These are phyloP conservation scores for Nomia melanderi DNA, from an alignment of 1,140 invertebrate species.

Conservation along the genomic window DNA sequence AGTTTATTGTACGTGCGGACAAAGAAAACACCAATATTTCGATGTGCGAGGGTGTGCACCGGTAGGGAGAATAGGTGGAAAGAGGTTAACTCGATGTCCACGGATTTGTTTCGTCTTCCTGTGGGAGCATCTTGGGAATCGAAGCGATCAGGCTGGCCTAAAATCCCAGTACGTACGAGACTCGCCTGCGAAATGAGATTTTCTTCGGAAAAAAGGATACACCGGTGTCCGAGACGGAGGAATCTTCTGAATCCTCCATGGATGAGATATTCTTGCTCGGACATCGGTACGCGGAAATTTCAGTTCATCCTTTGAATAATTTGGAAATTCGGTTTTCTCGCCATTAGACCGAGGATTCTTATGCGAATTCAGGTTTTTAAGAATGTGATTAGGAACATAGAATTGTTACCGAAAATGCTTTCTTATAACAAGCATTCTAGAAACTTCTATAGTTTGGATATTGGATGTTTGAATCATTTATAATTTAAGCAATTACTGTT, in stretches of 20 bases:
- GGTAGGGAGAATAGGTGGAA: slow-evolving; percentile 18
- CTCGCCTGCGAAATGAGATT: slow-evolving; percentile 70
- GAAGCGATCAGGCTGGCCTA: slow-evolving; percentile 37
- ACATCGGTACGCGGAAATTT: not conserved
- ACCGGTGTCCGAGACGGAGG: not conserved
- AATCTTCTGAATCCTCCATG: not conserved
- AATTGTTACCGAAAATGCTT: no score
- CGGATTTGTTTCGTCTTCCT: slow-evolving; percentile 58
- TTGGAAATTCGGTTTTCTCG: no score
- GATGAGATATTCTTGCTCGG: not conserved
- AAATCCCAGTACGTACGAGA: slow-evolving; percentile 65
- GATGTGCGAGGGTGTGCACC: slow-evolving; percentile 19
- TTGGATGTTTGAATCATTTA: no score
- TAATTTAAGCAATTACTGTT: no score
- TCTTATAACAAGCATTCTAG: no score
- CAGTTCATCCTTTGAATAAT: not conserved
- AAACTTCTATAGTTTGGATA: no score
- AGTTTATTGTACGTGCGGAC: slow-evolving; percentile 78
- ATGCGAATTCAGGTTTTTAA: no score
- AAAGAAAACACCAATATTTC: slow-evolving; percentile 14
- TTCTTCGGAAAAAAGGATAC: slow-evolving; percentile 18
- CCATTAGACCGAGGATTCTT: no score
- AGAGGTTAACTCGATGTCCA: slow-evolving; percentile 49
- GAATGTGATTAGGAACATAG: no score
- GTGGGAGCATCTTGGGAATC: slow-evolving; percentile 45